Conservation (phyloP, 2,888 invertebrate species). For the Drosophila parthenogenetica region DNA sequence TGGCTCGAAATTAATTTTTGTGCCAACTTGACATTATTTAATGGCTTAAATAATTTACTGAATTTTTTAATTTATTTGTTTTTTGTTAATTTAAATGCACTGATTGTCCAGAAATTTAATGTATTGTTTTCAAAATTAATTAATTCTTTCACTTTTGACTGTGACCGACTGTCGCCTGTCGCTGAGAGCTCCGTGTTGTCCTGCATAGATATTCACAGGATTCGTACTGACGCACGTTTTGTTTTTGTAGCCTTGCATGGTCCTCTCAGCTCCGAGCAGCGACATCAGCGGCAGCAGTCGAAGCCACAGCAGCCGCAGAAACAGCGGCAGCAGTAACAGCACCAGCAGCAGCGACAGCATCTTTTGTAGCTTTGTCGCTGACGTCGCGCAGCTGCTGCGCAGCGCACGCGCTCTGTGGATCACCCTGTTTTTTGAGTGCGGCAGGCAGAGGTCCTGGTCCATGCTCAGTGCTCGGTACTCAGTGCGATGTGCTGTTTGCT, state of each 20-base stretch:
- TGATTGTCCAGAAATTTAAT: neutral
- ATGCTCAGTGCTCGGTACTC: conserved; percentile 16
- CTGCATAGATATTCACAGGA: conserved; percentile 83
- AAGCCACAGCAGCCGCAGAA: conserved; percentile 3
- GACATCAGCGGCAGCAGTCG: conserved; percentile 21
- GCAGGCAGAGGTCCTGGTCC: conserved; percentile 22
- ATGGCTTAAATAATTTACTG: neutral
- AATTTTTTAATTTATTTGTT: neutral
- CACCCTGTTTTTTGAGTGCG: conserved; percentile 69
- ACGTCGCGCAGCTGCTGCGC: conserved; percentile 65
- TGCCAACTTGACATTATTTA: neutral
- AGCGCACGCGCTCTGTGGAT: conserved; percentile 61
- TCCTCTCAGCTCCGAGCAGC: conserved; percentile 49
- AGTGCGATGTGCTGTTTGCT: conserved; percentile 9
- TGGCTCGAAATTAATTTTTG: neutral
- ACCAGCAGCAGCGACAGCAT: conserved; percentile 24
- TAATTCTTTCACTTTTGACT: conserved; percentile 42
- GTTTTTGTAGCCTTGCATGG: conserved; percentile 77
- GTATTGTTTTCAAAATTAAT: neutral
- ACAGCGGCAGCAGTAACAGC: conserved; percentile 23
- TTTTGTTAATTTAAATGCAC: neutral
- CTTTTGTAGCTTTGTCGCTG: conserved; percentile 57
- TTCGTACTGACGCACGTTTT: conserved; percentile 78
- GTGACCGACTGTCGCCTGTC: conserved; percentile 6
- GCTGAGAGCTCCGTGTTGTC: conserved; percentile 72